Percentiles rank a stretch among this genome's conserved stretches.
Evolutionary conservation across 2,797 vertebrate genomes (phyloP).

Genomic region (Leptoclinus maculatus): DNA sequence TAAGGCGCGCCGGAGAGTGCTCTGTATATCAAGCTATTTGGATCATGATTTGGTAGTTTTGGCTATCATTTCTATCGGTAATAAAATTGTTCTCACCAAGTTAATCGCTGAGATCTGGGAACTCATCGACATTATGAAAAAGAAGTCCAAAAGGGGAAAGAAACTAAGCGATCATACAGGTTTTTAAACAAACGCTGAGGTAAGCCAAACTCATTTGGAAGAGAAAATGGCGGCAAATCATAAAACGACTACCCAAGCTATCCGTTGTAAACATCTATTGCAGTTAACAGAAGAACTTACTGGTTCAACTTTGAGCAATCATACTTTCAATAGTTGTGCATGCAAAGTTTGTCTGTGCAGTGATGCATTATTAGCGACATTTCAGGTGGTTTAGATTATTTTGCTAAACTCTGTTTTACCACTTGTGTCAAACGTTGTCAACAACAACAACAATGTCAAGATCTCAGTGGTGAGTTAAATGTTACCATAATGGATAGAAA

Average conservation of each 20-base stretch:
- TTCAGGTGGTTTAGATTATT: neutral
- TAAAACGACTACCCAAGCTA: neutral
- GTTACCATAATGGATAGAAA: neutral
- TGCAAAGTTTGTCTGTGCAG: neutral
- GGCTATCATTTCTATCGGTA: neutral
- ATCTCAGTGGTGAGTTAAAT: neutral
- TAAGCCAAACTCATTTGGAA: neutral
- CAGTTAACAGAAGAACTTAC: neutral
- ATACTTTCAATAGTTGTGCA: neutral
- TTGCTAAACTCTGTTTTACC: neutral
- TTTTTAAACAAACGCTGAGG: neutral
- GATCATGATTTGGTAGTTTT: neutral
- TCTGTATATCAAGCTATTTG: neutral
- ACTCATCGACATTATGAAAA: neutral
- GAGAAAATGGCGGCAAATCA: neutral
- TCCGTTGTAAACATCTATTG: neutral
- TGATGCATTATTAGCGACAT: neutral
- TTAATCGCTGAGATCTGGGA: neutral
- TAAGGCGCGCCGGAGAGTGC: constrained; percentile 62
- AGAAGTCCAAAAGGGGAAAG: neutral
- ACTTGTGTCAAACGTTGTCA: neutral
- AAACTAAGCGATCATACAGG: neutral
- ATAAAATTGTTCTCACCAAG: neutral
- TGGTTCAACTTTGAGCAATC: neutral
- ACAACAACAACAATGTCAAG: neutral